Base-by-base conservation (phyloP, 2,888 invertebrate species). In the Eutolmus rufibarbis region DNA sequence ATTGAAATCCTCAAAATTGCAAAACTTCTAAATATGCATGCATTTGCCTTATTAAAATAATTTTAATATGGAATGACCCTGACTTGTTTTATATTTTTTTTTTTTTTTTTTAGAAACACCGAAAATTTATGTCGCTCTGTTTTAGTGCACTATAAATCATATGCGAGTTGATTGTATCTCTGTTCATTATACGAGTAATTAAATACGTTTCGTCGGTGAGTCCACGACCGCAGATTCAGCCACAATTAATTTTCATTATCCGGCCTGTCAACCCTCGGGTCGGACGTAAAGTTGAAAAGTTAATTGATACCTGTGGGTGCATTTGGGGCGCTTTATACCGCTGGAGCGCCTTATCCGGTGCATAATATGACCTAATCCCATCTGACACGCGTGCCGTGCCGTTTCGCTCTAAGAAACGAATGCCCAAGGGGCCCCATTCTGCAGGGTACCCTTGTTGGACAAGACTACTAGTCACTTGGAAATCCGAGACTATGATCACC, bases 161-260 rank as follows among this genome's bases (percentile, higher is more conserved):
- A 66, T 23, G 28, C 28, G 28, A 9, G 66, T 12, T 19, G 23
- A 57, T 57, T 19, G 57, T 57, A 57, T 57, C 57, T 16, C 57
- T 8, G 8, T 57, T 57, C 23, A 66, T 23, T 28, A 66, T 14
- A 19, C 16, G 19, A 46, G 81, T 81, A 46, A 81, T 46, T 81
- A 56, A 56, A 81, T 51, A 66, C 66, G 66, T 19, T 66, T 46
- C 16, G 16, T 31, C 56, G 28, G 56, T 51, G 34, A 9, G 51
- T 16, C 56, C 34, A 51, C 51, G 28, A 56, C 51, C 81, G 23
- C 81, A 81, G 31, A 34, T 56, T 28, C 56, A 46, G 34, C 81
- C 31, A 56, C 31, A 81, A 81, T 81, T 81, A 81, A 81, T 81
- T 81, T 81, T 81, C 81, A 81, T 81, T 81, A 81, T 81, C 81